phyloP scores from a whole-genome alignment of 2,888 invertebrate species.

The Latrodectus hesperus region DNA sequence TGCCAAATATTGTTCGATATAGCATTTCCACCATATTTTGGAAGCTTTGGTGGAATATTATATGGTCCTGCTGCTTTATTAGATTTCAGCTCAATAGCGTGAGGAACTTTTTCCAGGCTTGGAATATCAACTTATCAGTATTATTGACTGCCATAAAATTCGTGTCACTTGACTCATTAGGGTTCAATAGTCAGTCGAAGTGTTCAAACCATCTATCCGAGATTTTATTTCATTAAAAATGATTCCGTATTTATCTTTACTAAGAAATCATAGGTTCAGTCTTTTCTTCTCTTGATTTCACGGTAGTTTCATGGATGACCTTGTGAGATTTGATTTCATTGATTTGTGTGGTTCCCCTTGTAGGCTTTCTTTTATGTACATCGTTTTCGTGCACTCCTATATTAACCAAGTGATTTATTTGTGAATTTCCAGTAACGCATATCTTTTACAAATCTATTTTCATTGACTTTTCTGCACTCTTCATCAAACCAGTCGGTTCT shows the following conservation, averaged over 20 bases:
- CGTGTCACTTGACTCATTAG: no score
- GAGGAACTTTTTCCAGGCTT: background rate
- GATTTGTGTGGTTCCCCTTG: background rate
- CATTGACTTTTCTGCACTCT: no score
- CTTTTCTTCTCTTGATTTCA: no score
- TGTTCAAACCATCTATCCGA: no score
- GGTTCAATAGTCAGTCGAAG: no score
- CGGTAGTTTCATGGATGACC: no score
- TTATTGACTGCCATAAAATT: no score
- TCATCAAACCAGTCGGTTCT: no score
- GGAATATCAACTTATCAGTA: background rate
- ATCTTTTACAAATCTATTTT: no score
- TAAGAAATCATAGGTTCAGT: background rate
- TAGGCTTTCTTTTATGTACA: background rate
- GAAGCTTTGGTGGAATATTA: background rate
- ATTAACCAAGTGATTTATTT: background rate
- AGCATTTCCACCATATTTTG: background rate
- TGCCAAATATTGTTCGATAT: background rate
- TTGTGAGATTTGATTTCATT: no score
- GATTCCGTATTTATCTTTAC: background rate
- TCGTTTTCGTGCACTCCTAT: background rate
- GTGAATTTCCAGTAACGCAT: background rate
- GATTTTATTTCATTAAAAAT: no score
- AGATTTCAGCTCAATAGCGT: background rate
- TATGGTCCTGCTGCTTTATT: background rate